Percentiles rank a stretch among this genome's conserved stretches.
phyloP scores from a whole-genome alignment of 1,140 invertebrate species.

The Drosophila varians region DNA sequence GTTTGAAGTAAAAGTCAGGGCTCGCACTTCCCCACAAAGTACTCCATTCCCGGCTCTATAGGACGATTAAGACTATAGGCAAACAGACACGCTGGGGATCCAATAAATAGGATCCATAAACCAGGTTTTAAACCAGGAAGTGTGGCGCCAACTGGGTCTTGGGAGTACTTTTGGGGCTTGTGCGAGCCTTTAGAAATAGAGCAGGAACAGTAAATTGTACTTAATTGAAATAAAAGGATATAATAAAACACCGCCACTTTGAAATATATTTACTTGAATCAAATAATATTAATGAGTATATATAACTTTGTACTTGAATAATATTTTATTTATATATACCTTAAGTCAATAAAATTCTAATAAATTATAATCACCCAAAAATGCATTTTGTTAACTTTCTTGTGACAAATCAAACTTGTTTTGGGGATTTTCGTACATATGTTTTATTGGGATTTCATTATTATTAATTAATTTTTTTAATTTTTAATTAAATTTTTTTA shows the following conservation, averaged over 20 bases:
- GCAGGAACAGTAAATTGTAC: constrained; percentile 76
- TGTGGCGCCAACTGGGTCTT: constrained; percentile 6
- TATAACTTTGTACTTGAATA: constrained; percentile 83
- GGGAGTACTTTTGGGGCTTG: constrained; percentile 18
- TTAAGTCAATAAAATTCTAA: constrained; percentile 83
- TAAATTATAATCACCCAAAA: constrained; percentile 82
- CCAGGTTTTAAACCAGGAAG: constrained; percentile 29
- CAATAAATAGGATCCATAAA: neutral
- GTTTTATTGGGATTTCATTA: no score
- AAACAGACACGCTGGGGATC: neutral
- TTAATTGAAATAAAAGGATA: constrained; percentile 54
- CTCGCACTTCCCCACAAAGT: constrained; percentile 21
- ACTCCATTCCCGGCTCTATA: constrained; percentile 16
- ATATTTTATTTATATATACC: constrained; percentile 83
- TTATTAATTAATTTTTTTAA: no score
- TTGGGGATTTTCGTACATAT: neutral
- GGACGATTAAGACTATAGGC: constrained; percentile 12
- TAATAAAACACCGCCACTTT: constrained; percentile 67
- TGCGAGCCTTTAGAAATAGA: constrained; percentile 47
- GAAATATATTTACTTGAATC: constrained; percentile 81
- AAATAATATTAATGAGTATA: constrained; percentile 82
- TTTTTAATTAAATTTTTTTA: no score
- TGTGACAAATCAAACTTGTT: neutral
- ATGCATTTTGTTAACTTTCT: constrained; percentile 14
- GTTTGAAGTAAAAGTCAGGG: constrained; percentile 44